Evolutionary conservation across 2,888 invertebrate genomes (phyloP), one percentile per base, ranked within the genome.

Genomic region (Neocrepidodera transversa): DNA sequence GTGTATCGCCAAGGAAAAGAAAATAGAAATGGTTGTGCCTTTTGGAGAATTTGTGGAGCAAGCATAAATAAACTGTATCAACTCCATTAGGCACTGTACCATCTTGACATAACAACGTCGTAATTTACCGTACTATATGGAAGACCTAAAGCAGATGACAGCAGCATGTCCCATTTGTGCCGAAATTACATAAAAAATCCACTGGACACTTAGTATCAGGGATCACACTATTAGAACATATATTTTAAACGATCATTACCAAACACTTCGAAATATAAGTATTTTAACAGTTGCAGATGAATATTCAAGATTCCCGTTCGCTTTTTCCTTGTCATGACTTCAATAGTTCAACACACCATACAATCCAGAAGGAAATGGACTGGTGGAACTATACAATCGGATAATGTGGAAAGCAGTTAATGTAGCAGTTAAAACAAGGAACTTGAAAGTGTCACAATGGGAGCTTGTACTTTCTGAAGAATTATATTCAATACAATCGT

Each of bases 1-100:
- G 38, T 51, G 2, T 51, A 51, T 38, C n/a, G 51, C 2, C 51
- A 38, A 13, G 38, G 51, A 16, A 6, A 35, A 49, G n/a, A n/a
- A n/a, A n/a, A n/a, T n/a, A n/a, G n/a, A n/a, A n/a, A n/a, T n/a
- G n/a, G n/a, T n/a, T n/a, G n/a, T n/a, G n/a, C n/a, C n/a, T n/a
- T n/a, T n/a, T n/a, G n/a, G n/a, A n/a, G n/a, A n/a, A n/a, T n/a
- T n/a, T n/a, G n/a, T n/a, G n/a, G n/a, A n/a, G n/a, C n/a, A n/a
- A n/a, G n/a, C n/a, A n/a, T n/a, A n/a, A n/a, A n/a, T n/a, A n/a
- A n/a, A n/a, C 20, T 49, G 7, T 49, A 32, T 32, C 17, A 28
- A 16, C 17, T 49, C 6, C 49, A 49, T 35, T 13, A 35, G 17
- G 11, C 13, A 35, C 23, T 51, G 7, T 51, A n/a, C 14, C 36